These are phyloP conservation scores for Takifugu rubripes DNA, from an alignment of 2,797 vertebrate genomes.

Conservation along the genomic window DNA sequence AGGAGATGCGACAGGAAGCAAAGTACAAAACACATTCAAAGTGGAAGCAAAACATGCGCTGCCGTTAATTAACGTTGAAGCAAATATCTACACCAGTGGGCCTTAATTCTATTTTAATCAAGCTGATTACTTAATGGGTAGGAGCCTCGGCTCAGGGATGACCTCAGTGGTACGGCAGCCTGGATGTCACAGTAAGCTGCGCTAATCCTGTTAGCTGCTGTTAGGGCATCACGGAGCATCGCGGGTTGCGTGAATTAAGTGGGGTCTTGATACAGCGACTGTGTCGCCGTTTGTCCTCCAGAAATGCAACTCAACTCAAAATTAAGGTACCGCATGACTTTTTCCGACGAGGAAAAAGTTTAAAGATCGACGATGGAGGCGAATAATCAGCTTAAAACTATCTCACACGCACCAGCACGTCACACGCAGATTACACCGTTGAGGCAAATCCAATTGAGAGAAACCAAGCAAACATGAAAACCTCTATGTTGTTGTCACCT, in stretches of 20 bases:
- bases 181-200: slow-evolving; percentile 41
- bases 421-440: slow-evolving; percentile 22
- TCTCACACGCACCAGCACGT: slow-evolving; percentile 11
- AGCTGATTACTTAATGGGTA: slow-evolving; percentile 17
- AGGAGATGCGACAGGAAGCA: neutral
- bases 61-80: neutral
- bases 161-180: slow-evolving; percentile 39
- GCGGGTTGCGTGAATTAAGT: too few relatives aligned
- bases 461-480: slow-evolving; percentile 53
- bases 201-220: slow-evolving; percentile 36
- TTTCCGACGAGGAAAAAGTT: too few relatives aligned
- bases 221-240: slow-evolving; percentile 8
- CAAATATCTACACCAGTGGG: neutral
- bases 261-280: too few relatives aligned
- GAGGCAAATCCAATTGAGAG: slow-evolving; percentile 30
- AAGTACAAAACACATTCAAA: neutral
- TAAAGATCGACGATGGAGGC: slow-evolving; percentile 2
- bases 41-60: neutral
- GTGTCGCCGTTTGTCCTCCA: too few relatives aligned
- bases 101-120: slow-evolving; percentile 25
- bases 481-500: slow-evolving; percentile 24
- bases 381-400: slow-evolving; percentile 29
- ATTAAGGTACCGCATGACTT: slow-evolving; percentile 3
- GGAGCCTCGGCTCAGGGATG: slow-evolving; percentile 19
- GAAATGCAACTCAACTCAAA: too few relatives aligned